Evolutionary conservation across 2,113 vertebrate genomes (phyloP).

Genomic region (Corythornis cristatus): DNA sequence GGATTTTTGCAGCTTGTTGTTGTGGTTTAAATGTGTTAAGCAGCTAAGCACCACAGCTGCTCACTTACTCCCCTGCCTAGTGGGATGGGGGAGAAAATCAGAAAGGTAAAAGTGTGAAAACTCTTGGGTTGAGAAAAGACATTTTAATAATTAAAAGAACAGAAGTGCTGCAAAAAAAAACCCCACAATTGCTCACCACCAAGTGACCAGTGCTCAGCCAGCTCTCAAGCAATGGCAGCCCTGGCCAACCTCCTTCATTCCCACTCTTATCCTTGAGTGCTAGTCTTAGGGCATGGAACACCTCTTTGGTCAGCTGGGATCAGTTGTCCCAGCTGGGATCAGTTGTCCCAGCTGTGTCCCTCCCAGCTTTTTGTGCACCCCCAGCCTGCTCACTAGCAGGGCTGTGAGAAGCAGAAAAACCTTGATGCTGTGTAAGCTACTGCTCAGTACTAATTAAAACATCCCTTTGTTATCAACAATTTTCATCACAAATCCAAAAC

Average conservation of each 20-base stretch:
- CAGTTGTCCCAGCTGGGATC: neutral
- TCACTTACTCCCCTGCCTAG: neutral
- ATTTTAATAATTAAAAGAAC: too few species aligned
- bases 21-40: neutral
- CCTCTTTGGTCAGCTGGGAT: neutral
- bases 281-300: neutral
- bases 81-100: neutral
- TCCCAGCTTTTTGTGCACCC: neutral
- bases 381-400: fast-evolving
- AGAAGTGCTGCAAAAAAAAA: too few species aligned
- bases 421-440: too few species aligned
- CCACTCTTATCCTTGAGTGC: too few species aligned
- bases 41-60: neutral
- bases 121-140: too few species aligned
- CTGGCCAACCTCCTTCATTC: too few species aligned
- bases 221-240: too few species aligned
- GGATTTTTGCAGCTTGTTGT: neutral
- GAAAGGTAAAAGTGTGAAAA: too few species aligned
- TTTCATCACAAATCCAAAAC: neutral
- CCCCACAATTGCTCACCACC: too few species aligned
- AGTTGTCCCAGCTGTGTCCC: neutral
- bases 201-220: too few species aligned
- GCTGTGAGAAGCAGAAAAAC: neutral
- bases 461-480: neutral
- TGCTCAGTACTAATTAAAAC: neutral